These are phyloP conservation scores for Lethenteron reissneri DNA, from an alignment of 2,113 vertebrate genomes.

Conservation along the genomic window DNA sequence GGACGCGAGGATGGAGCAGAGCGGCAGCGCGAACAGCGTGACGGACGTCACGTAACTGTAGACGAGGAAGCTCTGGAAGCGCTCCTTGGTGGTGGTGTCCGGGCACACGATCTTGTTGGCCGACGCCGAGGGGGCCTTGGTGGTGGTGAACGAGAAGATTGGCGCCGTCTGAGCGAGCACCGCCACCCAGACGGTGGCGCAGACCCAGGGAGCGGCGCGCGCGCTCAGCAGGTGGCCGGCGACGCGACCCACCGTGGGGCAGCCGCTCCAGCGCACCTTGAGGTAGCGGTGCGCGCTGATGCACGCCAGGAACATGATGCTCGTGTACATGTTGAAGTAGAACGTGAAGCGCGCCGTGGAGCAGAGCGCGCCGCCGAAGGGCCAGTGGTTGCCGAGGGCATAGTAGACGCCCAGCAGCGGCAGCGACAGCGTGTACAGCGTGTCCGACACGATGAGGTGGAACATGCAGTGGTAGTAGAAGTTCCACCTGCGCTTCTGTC, in stretches of 20 bases:
- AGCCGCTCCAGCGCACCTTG: constrained; percentile 43
- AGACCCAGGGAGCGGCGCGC: constrained; percentile 37
- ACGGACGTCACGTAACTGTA: constrained; percentile 57
- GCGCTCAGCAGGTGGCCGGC: constrained; percentile 15
- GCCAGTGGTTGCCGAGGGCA: constrained; percentile 60
- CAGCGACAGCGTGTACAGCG: constrained; percentile 57
- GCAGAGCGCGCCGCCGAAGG: constrained; percentile 51
- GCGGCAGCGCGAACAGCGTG: constrained; percentile 55
- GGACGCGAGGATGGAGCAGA: constrained; percentile 51
- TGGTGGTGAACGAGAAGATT: constrained; percentile 61
- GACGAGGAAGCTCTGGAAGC: constrained; percentile 50
- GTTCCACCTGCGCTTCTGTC: constrained; percentile 61
- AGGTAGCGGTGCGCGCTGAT: constrained; percentile 76
- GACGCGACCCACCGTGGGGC: too few relatives aligned
- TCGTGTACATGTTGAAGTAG: constrained; percentile 82
- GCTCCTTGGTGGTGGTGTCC: constrained; percentile 53
- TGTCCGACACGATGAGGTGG: constrained; percentile 63
- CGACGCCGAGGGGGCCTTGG: constrained; percentile 13
- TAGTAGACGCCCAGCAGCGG: constrained; percentile 84
- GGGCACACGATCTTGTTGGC: constrained; percentile 34
- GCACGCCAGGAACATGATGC: constrained; percentile 76
- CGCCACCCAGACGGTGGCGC: constrained; percentile 30
- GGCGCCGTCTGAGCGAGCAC: constrained; percentile 51
- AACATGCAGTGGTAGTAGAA: constrained; percentile 82
- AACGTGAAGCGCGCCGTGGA: constrained; percentile 82